A percentile compares a stretch with the other conserved stretches of the same genome.
Conservation (phyloP, 2,888 invertebrate genomes). For the Arctia plantaginis region DNA sequence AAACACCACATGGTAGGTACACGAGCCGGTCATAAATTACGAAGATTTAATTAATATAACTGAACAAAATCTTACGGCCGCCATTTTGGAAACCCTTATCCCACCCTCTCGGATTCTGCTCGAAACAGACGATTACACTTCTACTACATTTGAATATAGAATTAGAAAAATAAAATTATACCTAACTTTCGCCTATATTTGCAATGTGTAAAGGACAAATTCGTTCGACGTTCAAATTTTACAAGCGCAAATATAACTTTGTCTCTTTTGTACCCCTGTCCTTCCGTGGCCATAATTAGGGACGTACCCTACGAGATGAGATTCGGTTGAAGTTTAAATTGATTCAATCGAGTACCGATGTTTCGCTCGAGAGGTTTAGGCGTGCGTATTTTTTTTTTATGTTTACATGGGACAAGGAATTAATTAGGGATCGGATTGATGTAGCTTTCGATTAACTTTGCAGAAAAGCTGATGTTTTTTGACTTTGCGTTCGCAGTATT, state of each 20-base stretch:
- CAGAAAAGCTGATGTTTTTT: constrained; percentile 33
- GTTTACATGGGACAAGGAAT: constrained; percentile 69
- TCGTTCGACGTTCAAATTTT: constrained; percentile 48
- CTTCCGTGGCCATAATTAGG: constrained; percentile 84
- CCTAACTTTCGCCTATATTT: constrained; percentile 40
- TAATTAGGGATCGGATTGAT: constrained; percentile 69
- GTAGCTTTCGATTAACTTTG: constrained; percentile 53
- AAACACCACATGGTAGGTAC: constrained; percentile 75
- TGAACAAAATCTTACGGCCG: constrained; percentile 84
- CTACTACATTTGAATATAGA: constrained; percentile 61
- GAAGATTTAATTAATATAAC: constrained; percentile 86
- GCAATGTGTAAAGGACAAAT: constrained; percentile 41
- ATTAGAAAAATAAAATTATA: constrained; percentile 35
- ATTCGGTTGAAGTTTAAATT: constrained; percentile 82
- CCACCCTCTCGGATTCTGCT: constrained; percentile 70
- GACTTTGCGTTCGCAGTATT: constrained; percentile 22
- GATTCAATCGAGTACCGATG: constrained; percentile 83
- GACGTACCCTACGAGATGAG: constrained; percentile 82
- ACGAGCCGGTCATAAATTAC: constrained; percentile 81
- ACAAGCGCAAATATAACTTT: constrained; percentile 56
- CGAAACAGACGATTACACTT: constrained; percentile 83
- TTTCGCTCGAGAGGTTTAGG: constrained; percentile 71
- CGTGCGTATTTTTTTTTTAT: constrained; percentile 55
- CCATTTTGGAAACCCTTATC: constrained; percentile 83
- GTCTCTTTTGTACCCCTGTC: constrained; percentile 76